A percentile compares a stretch with the other conserved stretches of the same genome.
phyloP scores from a whole-genome alignment of 2,888 invertebrate genomes.

The Thereva nobilitata region DNA sequence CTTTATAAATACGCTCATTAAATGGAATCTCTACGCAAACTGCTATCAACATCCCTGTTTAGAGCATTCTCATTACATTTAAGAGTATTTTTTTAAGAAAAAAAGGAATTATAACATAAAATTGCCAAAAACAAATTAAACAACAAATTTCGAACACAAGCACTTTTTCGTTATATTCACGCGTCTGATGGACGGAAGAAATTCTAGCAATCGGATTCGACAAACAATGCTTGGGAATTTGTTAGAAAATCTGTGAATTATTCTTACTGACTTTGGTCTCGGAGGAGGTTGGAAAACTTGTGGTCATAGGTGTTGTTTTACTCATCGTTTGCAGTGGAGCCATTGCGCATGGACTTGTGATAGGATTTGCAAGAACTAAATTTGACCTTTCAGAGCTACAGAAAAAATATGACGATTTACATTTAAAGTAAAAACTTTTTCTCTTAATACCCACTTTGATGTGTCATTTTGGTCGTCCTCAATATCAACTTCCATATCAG shows the following conservation, averaged over 20 bases:
- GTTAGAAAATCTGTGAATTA: slow-evolving; percentile 50
- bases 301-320: slow-evolving; percentile 46
- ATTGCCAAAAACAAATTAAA: too few species aligned
- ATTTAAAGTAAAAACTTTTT: slow-evolving; percentile 44
- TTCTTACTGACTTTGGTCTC: slow-evolving; percentile 99
- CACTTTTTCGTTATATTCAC: neutral
- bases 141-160: slow-evolving; percentile 2
- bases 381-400: slow-evolving; percentile 54
- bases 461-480: slow-evolving; percentile 49
- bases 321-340: slow-evolving; percentile 63
- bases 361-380: slow-evolving; percentile 38
- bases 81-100: too few species aligned
- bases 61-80: too few species aligned
- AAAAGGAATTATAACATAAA: too few species aligned
- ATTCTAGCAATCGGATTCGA: slow-evolving; percentile 22
- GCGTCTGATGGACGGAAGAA: slow-evolving; percentile 29
- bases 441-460: slow-evolving; percentile 49
- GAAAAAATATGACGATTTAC: slow-evolving; percentile 36
- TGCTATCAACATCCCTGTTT: too few species aligned
- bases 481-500: slow-evolving; percentile 47
- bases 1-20: neutral
- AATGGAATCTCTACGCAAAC: too few species aligned
- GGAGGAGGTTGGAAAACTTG: slow-evolving; percentile 58
- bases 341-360: slow-evolving; percentile 55
- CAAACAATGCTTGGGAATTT: slow-evolving; percentile 35